Base-by-base conservation (phyloP, 2,797 vertebrate genomes). In the Pangasius mekongensis region DNA sequence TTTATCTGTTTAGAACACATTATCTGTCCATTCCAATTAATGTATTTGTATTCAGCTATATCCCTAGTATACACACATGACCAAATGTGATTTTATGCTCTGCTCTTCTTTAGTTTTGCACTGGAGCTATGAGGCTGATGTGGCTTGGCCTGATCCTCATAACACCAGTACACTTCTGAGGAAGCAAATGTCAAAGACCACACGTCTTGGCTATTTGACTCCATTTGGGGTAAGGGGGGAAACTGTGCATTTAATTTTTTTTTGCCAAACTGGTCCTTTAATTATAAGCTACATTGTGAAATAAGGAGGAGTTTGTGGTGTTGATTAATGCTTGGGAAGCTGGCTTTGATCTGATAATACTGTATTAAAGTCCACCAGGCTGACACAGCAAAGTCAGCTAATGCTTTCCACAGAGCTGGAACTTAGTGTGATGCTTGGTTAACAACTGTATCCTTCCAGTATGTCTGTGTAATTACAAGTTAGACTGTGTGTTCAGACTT, bases 331-430 rank as follows among this genome's bases (percentile, higher is more conserved):
- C 58, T 90, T 81, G 73, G 67, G 66, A 85, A 88, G 33, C 43
- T 69, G 78, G 20, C 82, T 88, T 85, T 90, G 85, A 91, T 86
- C 58, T 47, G 87, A 81, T 87, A 82, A 85, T 89, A 76, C 67
- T 54, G 64, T 58, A 89, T 73, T 69, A 74, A 71, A 67, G 47
- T 47, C 83, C 60, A 60, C 83, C 83, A 85, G 85, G 49, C 86
- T 86, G 81, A 78, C 58, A 54, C 18, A 71, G 82, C 83, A 73
- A 67, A 85, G 54, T 88, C 4, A 3, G 78, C 58, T 83, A 74
- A 86, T 83, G 54, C 67, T 89, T 86, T 87, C 86, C 83, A 88
- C 71, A 77, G 77, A 60, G 87, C 60, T 58, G 66, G 33, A 60
- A 60, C 83, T 87, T 82, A n/a, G 47, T 22, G n/a, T 36, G 39